Conservation (phyloP, 1,140 invertebrate genomes). For the Sitobion miscanthi region DNA sequence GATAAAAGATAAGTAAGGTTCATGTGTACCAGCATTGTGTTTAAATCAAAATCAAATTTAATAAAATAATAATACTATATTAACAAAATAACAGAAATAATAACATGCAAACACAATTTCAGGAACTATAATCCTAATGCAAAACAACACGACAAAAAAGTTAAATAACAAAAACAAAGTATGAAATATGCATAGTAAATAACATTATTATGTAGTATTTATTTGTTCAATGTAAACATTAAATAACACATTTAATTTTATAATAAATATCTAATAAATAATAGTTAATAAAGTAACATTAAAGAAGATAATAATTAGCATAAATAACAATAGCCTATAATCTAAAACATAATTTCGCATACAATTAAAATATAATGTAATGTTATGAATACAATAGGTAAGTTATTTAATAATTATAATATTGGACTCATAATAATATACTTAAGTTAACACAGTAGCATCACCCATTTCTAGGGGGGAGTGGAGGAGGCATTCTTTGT, state of each 20-base stretch:
- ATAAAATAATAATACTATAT: constrained; percentile 43
- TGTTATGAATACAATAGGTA: constrained; percentile 11
- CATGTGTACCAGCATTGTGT: constrained; percentile 44
- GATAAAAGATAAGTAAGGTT: constrained; percentile 17
- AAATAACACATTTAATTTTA: constrained; percentile 33
- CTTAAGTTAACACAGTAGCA: not conserved
- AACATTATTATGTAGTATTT: constrained; percentile 32
- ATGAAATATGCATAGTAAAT: constrained; percentile 14
- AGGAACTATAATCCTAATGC: constrained; percentile 35
- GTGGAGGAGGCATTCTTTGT: constrained; percentile 46
- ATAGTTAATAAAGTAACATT: constrained; percentile 32
- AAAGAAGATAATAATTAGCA: not conserved
- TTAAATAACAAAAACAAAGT: not conserved
- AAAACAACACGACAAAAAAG: constrained; percentile 18
- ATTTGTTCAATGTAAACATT: constrained; percentile 49
- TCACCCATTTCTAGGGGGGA: constrained; percentile 50
- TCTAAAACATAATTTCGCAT: not conserved
- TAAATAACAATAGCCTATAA: constrained; percentile 27
- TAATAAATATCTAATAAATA: constrained; percentile 27
- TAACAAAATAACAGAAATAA: constrained; percentile 50
- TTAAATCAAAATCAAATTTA: constrained; percentile 41
- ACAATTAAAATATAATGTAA: not conserved
- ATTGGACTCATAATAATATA: constrained; percentile 23
- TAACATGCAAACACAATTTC: constrained; percentile 48
- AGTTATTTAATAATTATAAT: constrained; percentile 21